These are phyloP conservation scores for Empidonax traillii DNA, from an alignment of 2,113 vertebrate genomes.

Conservation along the genomic window DNA sequence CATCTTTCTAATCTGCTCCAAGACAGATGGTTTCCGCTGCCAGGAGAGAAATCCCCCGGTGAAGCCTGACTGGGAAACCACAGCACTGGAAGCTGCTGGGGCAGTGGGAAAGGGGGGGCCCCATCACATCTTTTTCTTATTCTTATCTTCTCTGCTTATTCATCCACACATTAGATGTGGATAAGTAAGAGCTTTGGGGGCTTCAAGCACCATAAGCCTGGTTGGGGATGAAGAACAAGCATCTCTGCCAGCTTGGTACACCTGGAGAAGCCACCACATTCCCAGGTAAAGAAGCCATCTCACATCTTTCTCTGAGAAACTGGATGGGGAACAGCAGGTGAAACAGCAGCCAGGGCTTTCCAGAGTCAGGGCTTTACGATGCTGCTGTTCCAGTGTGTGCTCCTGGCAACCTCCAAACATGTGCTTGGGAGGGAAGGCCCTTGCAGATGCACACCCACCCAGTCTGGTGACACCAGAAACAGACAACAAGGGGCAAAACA, in stretches of 20 bases:
- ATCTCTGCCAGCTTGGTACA: background rate
- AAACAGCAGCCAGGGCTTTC: background rate
- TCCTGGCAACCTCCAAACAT: background rate
- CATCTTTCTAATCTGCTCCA: slow-evolving; percentile 67
- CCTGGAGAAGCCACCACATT: background rate
- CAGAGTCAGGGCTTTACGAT: background rate
- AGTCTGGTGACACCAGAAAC: background rate
- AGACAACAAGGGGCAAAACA: background rate
- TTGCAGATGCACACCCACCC: background rate
- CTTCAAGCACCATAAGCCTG: background rate
- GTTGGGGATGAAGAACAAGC: background rate
- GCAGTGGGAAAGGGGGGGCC: accelerated
- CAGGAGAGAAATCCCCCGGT: background rate
- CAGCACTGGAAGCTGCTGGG: background rate
- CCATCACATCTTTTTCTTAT: background rate
- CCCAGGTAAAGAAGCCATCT: background rate
- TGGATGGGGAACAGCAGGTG: background rate
- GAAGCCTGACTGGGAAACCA: background rate
- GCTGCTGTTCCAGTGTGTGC: accelerated
- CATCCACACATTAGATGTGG: background rate
- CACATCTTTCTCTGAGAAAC: accelerated
- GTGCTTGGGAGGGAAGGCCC: background rate
- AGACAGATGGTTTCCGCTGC: slow-evolving; percentile 32
- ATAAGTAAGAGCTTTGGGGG: background rate
- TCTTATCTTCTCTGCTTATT: background rate